Evolutionary conservation across 1,140 invertebrate species (phyloP).

Genomic region (Drosophila sturtevanti): DNA sequence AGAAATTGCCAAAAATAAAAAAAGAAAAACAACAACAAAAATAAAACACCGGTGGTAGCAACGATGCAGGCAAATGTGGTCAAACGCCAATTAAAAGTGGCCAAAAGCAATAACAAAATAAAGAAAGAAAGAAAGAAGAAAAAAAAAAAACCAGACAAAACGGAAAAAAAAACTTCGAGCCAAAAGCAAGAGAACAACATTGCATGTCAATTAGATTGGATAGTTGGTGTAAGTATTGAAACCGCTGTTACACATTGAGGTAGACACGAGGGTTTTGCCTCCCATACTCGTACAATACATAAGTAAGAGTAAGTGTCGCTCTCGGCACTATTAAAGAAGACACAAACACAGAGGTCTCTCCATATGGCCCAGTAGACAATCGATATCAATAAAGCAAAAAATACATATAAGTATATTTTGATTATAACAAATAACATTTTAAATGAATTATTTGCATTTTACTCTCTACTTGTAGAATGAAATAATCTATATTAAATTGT

Average conservation of each 20-base stretch:
- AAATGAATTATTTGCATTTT: too few relatives aligned
- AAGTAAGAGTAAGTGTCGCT: neutral
- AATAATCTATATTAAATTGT: too few relatives aligned
- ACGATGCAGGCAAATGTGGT: constrained; percentile 31
- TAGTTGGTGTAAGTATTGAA: neutral
- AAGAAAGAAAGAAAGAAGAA: constrained; percentile 16
- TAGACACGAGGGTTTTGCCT: too few relatives aligned
- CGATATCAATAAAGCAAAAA: too few relatives aligned
- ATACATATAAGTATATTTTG: too few relatives aligned
- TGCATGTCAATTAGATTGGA: constrained; percentile 24
- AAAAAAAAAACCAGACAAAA: neutral
- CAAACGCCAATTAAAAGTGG: constrained; percentile 13
- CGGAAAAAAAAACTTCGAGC: neutral
- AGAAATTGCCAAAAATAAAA: constrained; percentile 19
- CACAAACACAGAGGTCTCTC: too few relatives aligned
- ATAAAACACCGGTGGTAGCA: constrained; percentile 11
- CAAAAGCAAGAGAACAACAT: constrained; percentile 1
- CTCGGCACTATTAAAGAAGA: too few relatives aligned
- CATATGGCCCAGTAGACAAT: too few relatives aligned
- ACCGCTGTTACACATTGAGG: too few relatives aligned
- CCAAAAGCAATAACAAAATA: constrained; percentile 9
- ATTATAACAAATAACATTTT: too few relatives aligned
- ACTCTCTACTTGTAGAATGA: too few relatives aligned
- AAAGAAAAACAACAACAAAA: constrained; percentile 8
- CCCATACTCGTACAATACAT: too few relatives aligned